Evolutionary conservation across 2,113 vertebrate genomes (phyloP).

Genomic region (Callopanchax toddi): DNA sequence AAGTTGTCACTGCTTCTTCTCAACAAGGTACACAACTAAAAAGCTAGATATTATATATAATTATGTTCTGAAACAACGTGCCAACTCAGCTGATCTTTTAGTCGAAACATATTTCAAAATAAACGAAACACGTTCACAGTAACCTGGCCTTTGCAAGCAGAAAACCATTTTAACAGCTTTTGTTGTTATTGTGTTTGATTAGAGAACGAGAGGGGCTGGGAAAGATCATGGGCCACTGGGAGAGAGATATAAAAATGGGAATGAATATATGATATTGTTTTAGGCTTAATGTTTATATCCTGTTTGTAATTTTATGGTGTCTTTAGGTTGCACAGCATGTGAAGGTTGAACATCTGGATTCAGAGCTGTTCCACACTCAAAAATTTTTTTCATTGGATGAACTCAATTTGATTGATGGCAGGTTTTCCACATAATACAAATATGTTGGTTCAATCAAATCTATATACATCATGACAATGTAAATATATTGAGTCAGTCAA

Average conservation of each 20-base stretch:
- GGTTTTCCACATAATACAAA: no score
- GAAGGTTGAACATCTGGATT: constrained; percentile 81
- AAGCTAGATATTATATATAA: not conserved
- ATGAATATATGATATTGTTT: no score
- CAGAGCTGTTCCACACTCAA: constrained; percentile 86
- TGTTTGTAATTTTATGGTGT: constrained; percentile 20
- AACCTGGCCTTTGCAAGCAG: not conserved
- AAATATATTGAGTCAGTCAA: no score
- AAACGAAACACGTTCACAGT: not conserved
- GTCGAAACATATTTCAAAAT: no score
- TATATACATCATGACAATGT: no score
- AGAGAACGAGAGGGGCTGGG: constrained; percentile 1
- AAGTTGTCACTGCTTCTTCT: constrained; percentile 81
- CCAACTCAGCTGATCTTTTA: not conserved
- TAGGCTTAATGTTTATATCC: constrained; percentile 5
- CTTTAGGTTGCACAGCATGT: constrained; percentile 80
- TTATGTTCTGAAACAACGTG: not conserved
- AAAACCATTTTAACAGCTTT: not conserved
- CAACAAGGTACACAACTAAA: constrained; percentile 80
- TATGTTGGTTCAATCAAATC: no score
- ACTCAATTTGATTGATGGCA: no score
- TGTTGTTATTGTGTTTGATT: constrained; percentile 12
- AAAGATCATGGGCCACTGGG: constrained; percentile 25
- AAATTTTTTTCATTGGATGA: no score
- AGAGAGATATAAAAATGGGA: constrained; percentile 22